Evolutionary conservation across 2,113 vertebrate genomes (phyloP).

Genomic region (Lota lota): DNA sequence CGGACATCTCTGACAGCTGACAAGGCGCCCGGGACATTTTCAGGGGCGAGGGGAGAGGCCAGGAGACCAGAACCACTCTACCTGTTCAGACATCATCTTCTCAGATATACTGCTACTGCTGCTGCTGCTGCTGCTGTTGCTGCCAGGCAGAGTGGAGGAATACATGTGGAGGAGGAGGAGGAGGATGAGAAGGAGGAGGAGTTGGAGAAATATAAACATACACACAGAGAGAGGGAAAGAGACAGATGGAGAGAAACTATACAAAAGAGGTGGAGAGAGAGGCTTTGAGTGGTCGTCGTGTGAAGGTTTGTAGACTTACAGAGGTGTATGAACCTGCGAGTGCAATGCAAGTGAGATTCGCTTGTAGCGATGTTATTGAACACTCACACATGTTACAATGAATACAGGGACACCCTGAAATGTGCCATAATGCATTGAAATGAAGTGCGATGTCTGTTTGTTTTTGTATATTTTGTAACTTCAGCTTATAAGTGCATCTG

Average conservation of each 20-base stretch:
- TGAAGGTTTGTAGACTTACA: neutral
- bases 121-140: slow-evolving; percentile 17
- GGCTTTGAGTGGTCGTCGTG: neutral
- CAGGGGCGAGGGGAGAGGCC: slow-evolving; percentile 29
- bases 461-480: no score
- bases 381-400: no score
- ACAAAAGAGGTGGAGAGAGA: neutral
- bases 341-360: no score
- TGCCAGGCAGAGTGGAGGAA: slow-evolving; percentile 46
- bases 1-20: slow-evolving; percentile 69
- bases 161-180: slow-evolving; percentile 6
- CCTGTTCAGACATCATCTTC: slow-evolving; percentile 62
- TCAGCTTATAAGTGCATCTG: no score
- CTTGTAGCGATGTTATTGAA: no score
- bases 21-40: slow-evolving; percentile 65
- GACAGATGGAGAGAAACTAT: neutral
- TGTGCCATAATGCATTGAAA: no score
- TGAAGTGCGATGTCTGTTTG: no score
- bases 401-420: no score
- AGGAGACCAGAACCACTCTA: slow-evolving; percentile 65
- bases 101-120: slow-evolving; percentile 41
- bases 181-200: neutral
- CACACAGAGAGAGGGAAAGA: neutral
- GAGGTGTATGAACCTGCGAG: no score
- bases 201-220: neutral